These are phyloP conservation scores for Karalla daura DNA, from an alignment of 2,797 vertebrate species.

Conservation along the genomic window DNA sequence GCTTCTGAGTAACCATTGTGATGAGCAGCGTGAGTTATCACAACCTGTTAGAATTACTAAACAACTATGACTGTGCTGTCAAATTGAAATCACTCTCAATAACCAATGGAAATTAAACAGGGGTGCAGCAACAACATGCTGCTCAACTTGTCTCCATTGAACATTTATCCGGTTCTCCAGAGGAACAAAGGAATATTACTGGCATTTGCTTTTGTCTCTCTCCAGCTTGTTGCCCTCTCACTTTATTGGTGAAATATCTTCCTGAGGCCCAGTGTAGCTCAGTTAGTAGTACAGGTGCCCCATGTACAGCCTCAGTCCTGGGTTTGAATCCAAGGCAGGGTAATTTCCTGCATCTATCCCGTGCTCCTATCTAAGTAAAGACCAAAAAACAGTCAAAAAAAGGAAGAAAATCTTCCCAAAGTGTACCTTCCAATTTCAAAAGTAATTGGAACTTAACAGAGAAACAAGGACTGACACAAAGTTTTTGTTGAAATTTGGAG, in stretches of 20 bases:
- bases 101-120: neutral
- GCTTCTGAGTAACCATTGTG: slow-evolving; percentile 43
- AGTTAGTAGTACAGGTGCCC: no score
- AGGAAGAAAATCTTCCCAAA: no score
- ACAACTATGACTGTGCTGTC: slow-evolving; percentile 14
- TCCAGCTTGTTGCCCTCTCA: no score
- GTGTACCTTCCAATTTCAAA: no score
- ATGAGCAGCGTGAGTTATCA: slow-evolving; percentile 49
- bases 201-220: neutral
- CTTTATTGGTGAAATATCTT: no score
- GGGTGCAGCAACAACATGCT: neutral
- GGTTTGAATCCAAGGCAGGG: no score
- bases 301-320: no score
- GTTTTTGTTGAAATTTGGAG: slow-evolving; percentile 12
- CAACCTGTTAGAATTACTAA: slow-evolving; percentile 40
- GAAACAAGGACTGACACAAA: slow-evolving; percentile 18
- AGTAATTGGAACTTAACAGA: neutral
- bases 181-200: neutral
- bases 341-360: no score
- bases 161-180: neutral
- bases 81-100: neutral
- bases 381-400: no score
- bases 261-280: no score
- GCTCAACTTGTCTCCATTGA: neutral
- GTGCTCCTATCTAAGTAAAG: no score